These are phyloP conservation scores for Thripadectes ignobilis DNA, from an alignment of 2,797 vertebrate genomes.

Conservation along the genomic window DNA sequence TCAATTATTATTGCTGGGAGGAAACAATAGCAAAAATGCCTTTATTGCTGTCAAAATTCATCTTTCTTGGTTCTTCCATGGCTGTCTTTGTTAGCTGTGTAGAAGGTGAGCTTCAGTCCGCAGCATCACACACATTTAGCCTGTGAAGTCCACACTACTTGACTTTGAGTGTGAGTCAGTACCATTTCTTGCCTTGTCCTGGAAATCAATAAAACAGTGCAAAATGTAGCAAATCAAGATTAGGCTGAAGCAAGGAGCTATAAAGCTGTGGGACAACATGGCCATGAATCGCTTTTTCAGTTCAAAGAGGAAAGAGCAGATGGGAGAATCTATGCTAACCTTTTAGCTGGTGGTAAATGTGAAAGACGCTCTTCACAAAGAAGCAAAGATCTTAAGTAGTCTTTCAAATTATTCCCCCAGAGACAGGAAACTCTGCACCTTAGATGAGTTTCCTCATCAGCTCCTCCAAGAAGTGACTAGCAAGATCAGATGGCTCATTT, in stretches of 20 bases:
- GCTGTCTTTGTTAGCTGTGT: background rate
- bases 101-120: background rate
- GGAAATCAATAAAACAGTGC: background rate
- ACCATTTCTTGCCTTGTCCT: background rate
- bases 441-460: background rate
- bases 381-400: background rate
- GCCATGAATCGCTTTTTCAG: background rate
- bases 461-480: background rate
- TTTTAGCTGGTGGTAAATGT: background rate
- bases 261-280: background rate
- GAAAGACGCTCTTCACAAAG: background rate
- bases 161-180: background rate
- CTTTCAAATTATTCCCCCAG: background rate
- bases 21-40: background rate
- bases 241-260: background rate
- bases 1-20: background rate
- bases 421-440: background rate
- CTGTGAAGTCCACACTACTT: background rate
- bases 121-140: background rate
- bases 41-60: background rate
- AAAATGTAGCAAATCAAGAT: background rate
- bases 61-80: background rate
- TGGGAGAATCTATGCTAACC: background rate
- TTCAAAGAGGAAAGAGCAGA: background rate
- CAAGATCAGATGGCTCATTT: background rate